These are phyloP conservation scores for Acipenser ruthenus DNA, from an alignment of 2,797 vertebrate species.

Conservation along the genomic window DNA sequence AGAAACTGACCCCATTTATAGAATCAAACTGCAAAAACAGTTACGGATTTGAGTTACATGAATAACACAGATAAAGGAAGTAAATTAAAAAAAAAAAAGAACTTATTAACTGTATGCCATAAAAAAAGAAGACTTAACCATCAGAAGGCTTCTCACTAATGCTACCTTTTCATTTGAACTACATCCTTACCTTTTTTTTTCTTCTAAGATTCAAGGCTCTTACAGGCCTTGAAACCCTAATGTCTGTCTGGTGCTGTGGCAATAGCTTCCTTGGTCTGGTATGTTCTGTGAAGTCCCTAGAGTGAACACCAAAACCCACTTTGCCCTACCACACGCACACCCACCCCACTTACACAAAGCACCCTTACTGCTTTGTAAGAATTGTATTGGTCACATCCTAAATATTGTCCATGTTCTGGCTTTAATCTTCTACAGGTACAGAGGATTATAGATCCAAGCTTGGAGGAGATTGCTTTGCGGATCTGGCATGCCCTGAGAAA, in stretches of 20 bases:
- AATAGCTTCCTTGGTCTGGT: conserved; percentile 27
- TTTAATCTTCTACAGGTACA: conserved; percentile 70
- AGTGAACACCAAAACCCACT: conserved; percentile 12
- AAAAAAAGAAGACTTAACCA: neutral
- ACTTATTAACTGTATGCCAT: too few species aligned
- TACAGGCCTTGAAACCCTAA: conserved; percentile 9
- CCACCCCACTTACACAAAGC: neutral
- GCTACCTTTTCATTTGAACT: neutral
- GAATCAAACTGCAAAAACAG: too few species aligned
- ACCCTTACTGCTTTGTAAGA: too few species aligned
- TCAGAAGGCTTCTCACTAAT: conserved; percentile 10
- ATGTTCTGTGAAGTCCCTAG: conserved; percentile 5
- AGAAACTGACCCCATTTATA: too few species aligned
- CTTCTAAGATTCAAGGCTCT: neutral
- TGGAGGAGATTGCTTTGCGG: conserved; percentile 92
- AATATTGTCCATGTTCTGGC: conserved; percentile 14
- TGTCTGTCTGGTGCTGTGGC: conserved; percentile 19
- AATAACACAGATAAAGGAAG: too few species aligned
- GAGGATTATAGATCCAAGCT: conserved; percentile 96
- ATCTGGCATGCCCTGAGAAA: conserved; percentile 92
- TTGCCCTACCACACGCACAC: neutral
- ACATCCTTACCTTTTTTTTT: neutral
- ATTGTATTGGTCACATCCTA: too few species aligned
- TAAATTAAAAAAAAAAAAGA: too few species aligned
- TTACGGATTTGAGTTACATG: too few species aligned